Evolutionary conservation across 2,797 vertebrate species (phyloP), one percentile per base, ranked within the genome.

Genomic region (Glossophaga mutica): DNA sequence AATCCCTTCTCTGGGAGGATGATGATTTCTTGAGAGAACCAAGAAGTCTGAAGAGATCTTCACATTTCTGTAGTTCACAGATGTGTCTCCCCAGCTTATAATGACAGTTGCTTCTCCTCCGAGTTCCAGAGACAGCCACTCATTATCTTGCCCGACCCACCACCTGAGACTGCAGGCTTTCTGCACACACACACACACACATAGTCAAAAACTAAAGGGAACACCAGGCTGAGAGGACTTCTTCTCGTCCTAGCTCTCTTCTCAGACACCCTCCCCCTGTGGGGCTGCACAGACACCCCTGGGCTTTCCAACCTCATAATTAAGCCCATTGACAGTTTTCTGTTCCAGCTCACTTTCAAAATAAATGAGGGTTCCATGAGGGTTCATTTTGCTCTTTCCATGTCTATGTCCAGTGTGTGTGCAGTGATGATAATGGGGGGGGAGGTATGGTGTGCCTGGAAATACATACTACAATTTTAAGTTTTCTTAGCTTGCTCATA

Each of bases 331-430:
- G n/a, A 57, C 6, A 32, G 1, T 57, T 48, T 81, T 93, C 78
- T 76, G 29, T 96, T 87, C 46, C 68, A 62, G 85, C 88, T 95
- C 29, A 90, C 46, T 85, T 93, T 37, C 32, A 95, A 94, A 97
- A 94, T 37, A 19, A 90, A 73, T 95, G 52, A n/a, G n/a, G n/a
- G 70, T 16, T 73, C 14, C 74, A 32, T 83, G 29, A 0, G 1
- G 0, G 32, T 70, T 34, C 34, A 57, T 44, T 76, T 90, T 83
- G 9, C 37, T 71, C 24, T 81, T 57, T 91, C 26, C 55, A 9
- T 14, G 52, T 59, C 37, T 48, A 16, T 18, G 18, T 87, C 87
- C 62, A 8, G 22, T 42, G 9, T 76, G 9, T 55, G 50, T 39
- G 9, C 70, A 59, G 10, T 77, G 65, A 37, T 19, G 48, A 50